phyloP scores from a whole-genome alignment of 64 coral and sea anemone species.

The Stichodactyla helianthus region DNA sequence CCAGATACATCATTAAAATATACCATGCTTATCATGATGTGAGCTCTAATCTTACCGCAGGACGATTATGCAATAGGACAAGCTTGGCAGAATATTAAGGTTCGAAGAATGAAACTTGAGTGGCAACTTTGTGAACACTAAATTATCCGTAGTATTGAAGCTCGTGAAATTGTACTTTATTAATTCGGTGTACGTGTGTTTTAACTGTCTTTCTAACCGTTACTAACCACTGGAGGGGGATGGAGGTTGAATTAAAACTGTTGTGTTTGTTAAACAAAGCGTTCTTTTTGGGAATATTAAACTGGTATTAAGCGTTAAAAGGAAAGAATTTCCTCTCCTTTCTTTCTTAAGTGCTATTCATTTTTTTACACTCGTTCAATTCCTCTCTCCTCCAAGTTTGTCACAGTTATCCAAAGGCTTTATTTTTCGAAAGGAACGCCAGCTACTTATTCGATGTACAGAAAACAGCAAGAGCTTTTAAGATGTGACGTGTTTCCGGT shows the following conservation, averaged over 20 bases:
- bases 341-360: no score
- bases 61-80: conserved; percentile 2
- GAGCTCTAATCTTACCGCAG: conserved; percentile 10
- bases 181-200: background rate
- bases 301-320: background rate
- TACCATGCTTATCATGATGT: background rate
- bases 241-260: background rate
- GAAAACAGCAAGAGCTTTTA: no score
- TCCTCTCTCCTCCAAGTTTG: background rate
- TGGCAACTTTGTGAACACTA: background rate
- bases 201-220: background rate
- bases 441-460: background rate
- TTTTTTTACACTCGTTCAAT: background rate
- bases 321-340: background rate
- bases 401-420: background rate
- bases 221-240: background rate
- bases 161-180: background rate
- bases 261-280: background rate
- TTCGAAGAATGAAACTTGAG: background rate
- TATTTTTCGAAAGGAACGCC: background rate
- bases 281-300: background rate
- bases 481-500: no score
- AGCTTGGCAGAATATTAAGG: conserved; percentile 1
- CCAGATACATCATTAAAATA: background rate
- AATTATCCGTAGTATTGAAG: background rate